Percentiles rank a stretch among this genome's conserved stretches.
Evolutionary conservation across 2,113 vertebrate genomes (phyloP).

Genomic region (Plotosus lineatus): DNA sequence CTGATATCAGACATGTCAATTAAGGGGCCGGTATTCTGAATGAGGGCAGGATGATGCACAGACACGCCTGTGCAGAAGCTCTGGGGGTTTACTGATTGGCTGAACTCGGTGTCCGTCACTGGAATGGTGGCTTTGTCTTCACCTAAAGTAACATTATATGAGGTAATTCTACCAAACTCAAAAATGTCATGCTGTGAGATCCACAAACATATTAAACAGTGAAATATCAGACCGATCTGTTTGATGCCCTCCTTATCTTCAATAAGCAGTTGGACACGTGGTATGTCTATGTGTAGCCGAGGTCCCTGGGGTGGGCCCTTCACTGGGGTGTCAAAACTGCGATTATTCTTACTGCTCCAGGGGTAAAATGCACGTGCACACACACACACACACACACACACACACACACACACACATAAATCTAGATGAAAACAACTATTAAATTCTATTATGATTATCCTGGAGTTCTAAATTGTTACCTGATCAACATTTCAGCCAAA

Average conservation of each 20-base stretch:
- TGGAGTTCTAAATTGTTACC: slow-evolving; percentile 69
- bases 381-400: slow-evolving; percentile 45
- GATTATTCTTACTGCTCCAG: slow-evolving; percentile 93
- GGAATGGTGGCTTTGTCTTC: slow-evolving; percentile 98
- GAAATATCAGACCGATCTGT: slow-evolving; percentile 85
- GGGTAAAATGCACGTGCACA: slow-evolving; percentile 58
- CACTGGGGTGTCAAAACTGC: slow-evolving; percentile 97
- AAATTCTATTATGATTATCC: slow-evolving; percentile 15
- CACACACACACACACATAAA: slow-evolving; percentile 39
- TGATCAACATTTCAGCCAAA: slow-evolving; percentile 97
- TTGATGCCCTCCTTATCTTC: slow-evolving; percentile 99
- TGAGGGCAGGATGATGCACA: slow-evolving; percentile 92
- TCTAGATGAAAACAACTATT: slow-evolving; percentile 32
- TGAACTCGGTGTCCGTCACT: slow-evolving; percentile 94
- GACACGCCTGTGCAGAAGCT: slow-evolving; percentile 97
- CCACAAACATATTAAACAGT: slow-evolving; percentile 3
- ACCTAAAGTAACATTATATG: slow-evolving; percentile 68
- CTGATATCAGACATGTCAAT: slow-evolving; percentile 99
- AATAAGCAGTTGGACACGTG: slow-evolving; percentile 94
- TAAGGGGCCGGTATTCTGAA: slow-evolving; percentile 96
- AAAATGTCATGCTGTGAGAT: not conserved
- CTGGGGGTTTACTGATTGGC: slow-evolving; percentile 94
- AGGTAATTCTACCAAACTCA: not conserved
- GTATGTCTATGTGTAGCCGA: slow-evolving; percentile 96
- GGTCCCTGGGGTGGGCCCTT: slow-evolving; percentile 97